A percentile compares a stretch with the other conserved stretches of the same genome.
Evolutionary conservation across 2,888 invertebrate species (phyloP).

Genomic region (Lasioglossum marginatum): DNA sequence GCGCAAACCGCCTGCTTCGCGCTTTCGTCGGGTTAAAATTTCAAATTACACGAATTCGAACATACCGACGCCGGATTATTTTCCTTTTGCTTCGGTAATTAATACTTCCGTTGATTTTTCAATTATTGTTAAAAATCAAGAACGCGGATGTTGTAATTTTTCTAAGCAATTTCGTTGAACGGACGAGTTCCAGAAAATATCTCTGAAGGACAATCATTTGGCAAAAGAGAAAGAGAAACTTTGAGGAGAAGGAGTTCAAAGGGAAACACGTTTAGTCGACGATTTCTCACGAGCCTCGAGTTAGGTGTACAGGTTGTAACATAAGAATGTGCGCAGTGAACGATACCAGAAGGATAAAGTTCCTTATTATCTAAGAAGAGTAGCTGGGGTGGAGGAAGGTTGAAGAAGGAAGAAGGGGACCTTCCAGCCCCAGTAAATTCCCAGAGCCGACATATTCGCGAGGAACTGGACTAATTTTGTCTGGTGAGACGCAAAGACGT

Average conservation of each 20-base stretch:
- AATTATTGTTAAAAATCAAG: too few relatives aligned
- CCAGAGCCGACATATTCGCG: slow-evolving; percentile 17
- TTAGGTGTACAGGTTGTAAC: slow-evolving; percentile 3
- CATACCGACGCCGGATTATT: background rate
- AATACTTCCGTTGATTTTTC: background rate
- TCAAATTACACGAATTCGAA: background rate
- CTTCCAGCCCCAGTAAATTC: slow-evolving; percentile 45
- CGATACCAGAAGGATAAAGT: background rate
- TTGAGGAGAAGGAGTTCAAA: background rate
- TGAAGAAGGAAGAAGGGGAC: background rate
- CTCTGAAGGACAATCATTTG: too few relatives aligned
- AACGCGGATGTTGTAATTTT: too few relatives aligned
- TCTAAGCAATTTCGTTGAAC: background rate
- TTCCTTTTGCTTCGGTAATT: background rate
- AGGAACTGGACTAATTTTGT: slow-evolving; percentile 54
- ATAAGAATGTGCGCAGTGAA: background rate
- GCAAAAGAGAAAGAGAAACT: background rate
- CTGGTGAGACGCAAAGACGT: slow-evolving; percentile 39
- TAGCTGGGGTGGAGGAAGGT: background rate
- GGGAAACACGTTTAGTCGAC: background rate
- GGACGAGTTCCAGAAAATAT: background rate
- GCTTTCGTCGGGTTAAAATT: background rate
- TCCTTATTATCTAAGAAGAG: slow-evolving; percentile 27
- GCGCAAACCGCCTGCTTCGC: background rate
- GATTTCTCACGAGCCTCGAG: background rate